These are phyloP conservation scores for Pedicia rivosa DNA, from an alignment of 2,888 invertebrate genomes.

Conservation along the genomic window DNA sequence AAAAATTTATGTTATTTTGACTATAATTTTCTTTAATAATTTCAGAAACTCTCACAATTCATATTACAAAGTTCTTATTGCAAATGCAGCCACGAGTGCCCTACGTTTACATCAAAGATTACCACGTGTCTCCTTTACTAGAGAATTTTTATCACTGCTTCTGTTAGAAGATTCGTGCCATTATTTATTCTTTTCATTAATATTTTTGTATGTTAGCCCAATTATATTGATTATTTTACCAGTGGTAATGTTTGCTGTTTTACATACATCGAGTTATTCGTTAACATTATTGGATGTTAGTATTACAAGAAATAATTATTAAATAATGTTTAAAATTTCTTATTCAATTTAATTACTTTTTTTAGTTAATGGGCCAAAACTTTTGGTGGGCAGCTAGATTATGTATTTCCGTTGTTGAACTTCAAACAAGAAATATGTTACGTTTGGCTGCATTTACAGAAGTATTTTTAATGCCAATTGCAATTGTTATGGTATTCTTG, in stretches of 20 bases:
- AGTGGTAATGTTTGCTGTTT: constrained; percentile 75
- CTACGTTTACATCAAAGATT: constrained; percentile 88
- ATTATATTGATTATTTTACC: constrained; percentile 82
- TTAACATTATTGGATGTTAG: constrained; percentile 82
- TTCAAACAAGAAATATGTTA: constrained; percentile 78
- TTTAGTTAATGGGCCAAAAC: constrained; percentile 79
- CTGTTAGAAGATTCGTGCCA: constrained; percentile 89
- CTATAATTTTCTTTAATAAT: constrained; percentile 16
- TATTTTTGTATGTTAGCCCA: constrained; percentile 83
- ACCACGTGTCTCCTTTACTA: constrained; percentile 63
- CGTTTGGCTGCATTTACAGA: constrained; percentile 85
- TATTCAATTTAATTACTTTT: constrained; percentile 10
- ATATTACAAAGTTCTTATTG: constrained; percentile 82
- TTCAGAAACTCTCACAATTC: constrained; percentile 58
- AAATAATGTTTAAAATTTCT: not conserved
- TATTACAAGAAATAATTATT: constrained; percentile 21
- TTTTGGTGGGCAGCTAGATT: constrained; percentile 79
- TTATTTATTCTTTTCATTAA: constrained; percentile 87
- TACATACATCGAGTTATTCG: constrained; percentile 88
- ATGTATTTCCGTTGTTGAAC: constrained; percentile 74
- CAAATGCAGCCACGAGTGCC: constrained; percentile 90
- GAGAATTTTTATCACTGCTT: constrained; percentile 67
- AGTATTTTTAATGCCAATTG: constrained; percentile 78
- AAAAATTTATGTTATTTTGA: constrained; percentile 6
- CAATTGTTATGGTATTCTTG: constrained; percentile 67